phyloP scores from a whole-genome alignment of 2,888 invertebrate species.

The Chymomyza caudatula region DNA sequence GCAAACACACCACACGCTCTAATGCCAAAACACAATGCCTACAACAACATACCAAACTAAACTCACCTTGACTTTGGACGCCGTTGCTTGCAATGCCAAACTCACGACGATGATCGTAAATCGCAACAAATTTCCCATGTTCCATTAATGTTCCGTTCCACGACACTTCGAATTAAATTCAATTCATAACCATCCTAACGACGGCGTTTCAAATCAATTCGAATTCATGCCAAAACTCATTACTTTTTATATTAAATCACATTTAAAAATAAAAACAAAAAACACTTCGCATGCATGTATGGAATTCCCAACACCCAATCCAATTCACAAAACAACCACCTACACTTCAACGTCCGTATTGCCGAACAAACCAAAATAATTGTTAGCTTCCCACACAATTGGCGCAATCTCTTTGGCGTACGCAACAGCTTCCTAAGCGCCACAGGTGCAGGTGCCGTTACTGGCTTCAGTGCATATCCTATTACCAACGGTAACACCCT shows the following conservation, averaged over 20 bases:
- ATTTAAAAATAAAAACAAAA: conserved; percentile 20
- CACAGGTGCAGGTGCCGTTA: conserved; percentile 49
- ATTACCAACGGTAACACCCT: background rate
- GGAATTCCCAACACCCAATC: conserved; percentile 20
- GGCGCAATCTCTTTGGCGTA: conserved; percentile 74
- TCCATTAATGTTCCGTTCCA: background rate
- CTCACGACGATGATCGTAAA: background rate
- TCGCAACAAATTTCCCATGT: background rate
- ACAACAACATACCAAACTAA: background rate
- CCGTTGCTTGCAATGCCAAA: conserved; percentile 3
- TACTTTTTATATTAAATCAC: background rate
- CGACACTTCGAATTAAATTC: background rate
- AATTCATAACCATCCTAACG: no score
- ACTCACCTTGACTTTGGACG: conserved; percentile 51
- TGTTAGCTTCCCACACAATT: conserved; percentile 76
- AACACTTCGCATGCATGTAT: conserved; percentile 41
- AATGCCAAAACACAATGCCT: conserved; percentile 1
- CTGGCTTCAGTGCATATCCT: conserved; percentile 46
- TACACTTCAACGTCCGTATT: conserved; percentile 4
- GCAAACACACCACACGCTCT: conserved; percentile 24
- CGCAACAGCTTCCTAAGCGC: conserved; percentile 46
- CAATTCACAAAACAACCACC: conserved; percentile 4
- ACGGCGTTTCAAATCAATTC: no score
- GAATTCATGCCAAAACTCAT: background rate
- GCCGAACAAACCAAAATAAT: conserved; percentile 36